phyloP scores from a whole-genome alignment of 2,113 vertebrate genomes.

The Aspidoscelis tigris region DNA sequence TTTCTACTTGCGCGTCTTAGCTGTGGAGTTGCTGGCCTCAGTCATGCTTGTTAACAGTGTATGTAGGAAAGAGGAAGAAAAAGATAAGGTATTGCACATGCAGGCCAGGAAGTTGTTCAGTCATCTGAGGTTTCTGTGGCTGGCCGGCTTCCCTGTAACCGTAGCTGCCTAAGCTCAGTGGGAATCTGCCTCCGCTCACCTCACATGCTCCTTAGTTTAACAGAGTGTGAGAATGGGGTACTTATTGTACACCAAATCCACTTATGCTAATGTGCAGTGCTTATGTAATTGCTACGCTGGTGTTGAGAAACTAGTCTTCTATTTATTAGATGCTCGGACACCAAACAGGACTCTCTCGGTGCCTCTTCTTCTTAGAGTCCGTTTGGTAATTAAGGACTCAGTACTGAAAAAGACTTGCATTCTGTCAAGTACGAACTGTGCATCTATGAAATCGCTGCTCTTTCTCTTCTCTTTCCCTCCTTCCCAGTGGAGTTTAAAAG shows the following conservation, averaged over 20 bases:
- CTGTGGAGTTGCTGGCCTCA: not conserved
- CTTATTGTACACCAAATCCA: slow-evolving; percentile 67
- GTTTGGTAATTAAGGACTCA: not conserved
- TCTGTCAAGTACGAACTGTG: not conserved
- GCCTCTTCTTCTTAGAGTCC: not conserved
- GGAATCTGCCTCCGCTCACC: slow-evolving; percentile 43
- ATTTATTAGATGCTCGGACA: slow-evolving; percentile 21
- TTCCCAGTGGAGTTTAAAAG: not conserved
- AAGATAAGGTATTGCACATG: slow-evolving; percentile 21
- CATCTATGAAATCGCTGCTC: not conserved
- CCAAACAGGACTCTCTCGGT: slow-evolving; percentile 7
- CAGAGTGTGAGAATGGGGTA: slow-evolving; percentile 43
- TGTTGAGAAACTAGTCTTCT: slow-evolving; percentile 46
- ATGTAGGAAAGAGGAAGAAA: slow-evolving; percentile 43
- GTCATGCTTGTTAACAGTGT: not conserved
- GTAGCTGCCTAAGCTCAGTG: slow-evolving; percentile 57
- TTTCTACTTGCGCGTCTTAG: not conserved
- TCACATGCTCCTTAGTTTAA: slow-evolving; percentile 56
- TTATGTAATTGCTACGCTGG: slow-evolving; percentile 13
- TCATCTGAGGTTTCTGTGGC: slow-evolving; percentile 67
- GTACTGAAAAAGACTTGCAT: not conserved
- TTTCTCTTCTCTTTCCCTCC: not conserved
- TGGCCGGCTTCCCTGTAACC: slow-evolving; percentile 55
- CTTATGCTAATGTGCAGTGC: slow-evolving; percentile 62
- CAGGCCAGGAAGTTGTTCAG: slow-evolving; percentile 59